These are phyloP conservation scores for Musca vetustissima DNA, from an alignment of 1,140 invertebrate species.

Conservation along the genomic window DNA sequence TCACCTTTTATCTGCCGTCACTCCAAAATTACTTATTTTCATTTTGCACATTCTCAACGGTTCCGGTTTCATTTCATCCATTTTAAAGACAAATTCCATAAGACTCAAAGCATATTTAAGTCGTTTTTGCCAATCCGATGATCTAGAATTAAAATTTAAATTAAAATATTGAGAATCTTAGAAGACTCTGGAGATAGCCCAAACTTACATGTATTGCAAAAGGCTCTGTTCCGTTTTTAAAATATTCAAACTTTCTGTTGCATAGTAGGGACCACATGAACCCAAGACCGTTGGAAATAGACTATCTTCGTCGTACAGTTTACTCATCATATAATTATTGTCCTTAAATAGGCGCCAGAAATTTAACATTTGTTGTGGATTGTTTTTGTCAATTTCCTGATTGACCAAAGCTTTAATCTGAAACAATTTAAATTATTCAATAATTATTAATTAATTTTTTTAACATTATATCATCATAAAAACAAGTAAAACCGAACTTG, in stretches of 20 bases:
- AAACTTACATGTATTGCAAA: constrained; percentile 46
- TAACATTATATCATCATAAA: no score
- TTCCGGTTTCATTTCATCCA: constrained; percentile 52
- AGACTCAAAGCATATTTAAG: constrained; percentile 47
- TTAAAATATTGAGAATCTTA: background rate
- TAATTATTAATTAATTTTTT: no score
- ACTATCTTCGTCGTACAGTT: constrained; percentile 50
- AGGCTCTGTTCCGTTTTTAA: constrained; percentile 44
- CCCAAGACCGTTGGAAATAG: constrained; percentile 47
- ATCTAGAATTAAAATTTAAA: constrained; percentile 15
- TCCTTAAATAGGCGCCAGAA: constrained; percentile 51
- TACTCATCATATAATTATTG: constrained; percentile 54
- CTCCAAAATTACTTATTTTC: constrained; percentile 46
- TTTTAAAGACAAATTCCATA: constrained; percentile 47
- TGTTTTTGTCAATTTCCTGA: constrained; percentile 49
- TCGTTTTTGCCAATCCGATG: constrained; percentile 45
- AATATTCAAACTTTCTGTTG: constrained; percentile 44
- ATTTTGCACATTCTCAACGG: constrained; percentile 52
- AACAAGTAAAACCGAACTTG: no score
- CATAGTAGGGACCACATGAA: constrained; percentile 50
- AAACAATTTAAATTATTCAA: no score
- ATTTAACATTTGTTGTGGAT: constrained; percentile 48
- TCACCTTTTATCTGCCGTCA: constrained; percentile 37
- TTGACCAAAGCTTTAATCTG: constrained; percentile 47
- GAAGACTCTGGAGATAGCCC: background rate